A percentile compares a stretch with the other conserved stretches of the same genome.
Evolutionary conservation across 1,140 invertebrate genomes (phyloP).

Genomic region (Drosophila nigrodunni): DNA sequence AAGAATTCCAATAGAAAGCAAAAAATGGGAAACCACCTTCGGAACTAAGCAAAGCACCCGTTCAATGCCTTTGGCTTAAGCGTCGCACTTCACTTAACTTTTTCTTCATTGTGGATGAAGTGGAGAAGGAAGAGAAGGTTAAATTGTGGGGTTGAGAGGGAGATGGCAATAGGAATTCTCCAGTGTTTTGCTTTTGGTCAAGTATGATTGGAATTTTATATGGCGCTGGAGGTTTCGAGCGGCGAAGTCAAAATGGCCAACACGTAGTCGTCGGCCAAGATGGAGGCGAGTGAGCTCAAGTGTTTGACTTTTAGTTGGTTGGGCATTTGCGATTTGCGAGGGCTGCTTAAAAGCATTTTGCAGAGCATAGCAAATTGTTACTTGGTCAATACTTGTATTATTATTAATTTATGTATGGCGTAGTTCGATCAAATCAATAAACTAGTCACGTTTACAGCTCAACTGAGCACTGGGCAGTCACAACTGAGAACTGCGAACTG

Average conservation of each 20-base stretch:
- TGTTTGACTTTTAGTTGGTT: constrained; percentile 76
- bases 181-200: constrained; percentile 82
- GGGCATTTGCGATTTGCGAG: constrained; percentile 15
- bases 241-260: constrained; percentile 68
- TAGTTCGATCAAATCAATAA: constrained; percentile 75
- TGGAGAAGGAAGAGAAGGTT: too few species aligned
- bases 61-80: constrained; percentile 58
- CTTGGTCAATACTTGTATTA: constrained; percentile 69
- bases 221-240: constrained; percentile 65
- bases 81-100: constrained; percentile 74
- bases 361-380: constrained; percentile 81
- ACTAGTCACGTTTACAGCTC: constrained; percentile 72
- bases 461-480: constrained; percentile 17
- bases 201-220: constrained; percentile 83
- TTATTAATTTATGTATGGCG: constrained; percentile 79
- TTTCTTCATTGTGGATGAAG: constrained; percentile 9
- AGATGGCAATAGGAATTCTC: constrained; percentile 53
- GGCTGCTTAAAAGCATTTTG: constrained; percentile 67
- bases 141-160: not conserved
- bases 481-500: constrained; percentile 12
- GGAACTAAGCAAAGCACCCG: constrained; percentile 22
- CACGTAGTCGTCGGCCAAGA: constrained; percentile 50
- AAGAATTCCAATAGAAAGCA: not conserved
- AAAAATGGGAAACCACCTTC: not conserved
- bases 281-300: constrained; percentile 44